Conservation (phyloP, 2,113 vertebrate genomes). For the Cepphus grylle region DNA sequence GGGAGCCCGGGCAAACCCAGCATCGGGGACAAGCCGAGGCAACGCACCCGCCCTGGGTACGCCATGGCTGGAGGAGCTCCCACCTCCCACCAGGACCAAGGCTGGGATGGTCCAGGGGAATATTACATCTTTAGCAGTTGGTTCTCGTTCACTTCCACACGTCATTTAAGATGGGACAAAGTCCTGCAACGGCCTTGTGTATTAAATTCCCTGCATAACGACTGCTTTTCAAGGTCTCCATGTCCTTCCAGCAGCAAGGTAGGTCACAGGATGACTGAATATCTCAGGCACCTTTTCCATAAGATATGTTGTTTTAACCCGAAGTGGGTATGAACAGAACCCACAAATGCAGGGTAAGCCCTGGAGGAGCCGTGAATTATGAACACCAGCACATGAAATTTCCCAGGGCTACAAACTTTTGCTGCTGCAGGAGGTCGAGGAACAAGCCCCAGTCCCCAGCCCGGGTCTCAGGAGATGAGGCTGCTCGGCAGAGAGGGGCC, state of each 20-base stretch:
- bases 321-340: not conserved
- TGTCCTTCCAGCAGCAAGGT: not conserved
- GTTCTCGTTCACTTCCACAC: not conserved
- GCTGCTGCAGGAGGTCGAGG: not conserved
- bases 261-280: not conserved
- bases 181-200: not conserved
- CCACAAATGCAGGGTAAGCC: not conserved
- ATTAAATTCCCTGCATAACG: not conserved
- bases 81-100: not conserved
- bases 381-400: not conserved
- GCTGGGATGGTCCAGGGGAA: not conserved
- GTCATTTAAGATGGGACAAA: not conserved
- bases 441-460: not conserved
- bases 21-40: not conserved
- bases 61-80: not conserved
- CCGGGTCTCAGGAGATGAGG: not conserved
- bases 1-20: not conserved
- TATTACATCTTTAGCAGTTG: not conserved
- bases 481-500: not conserved
- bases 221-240: not conserved
- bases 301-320: not conserved
- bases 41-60: fast-evolving
- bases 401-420: not conserved
- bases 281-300: not conserved
- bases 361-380: not conserved